A percentile compares a stretch with the other conserved stretches of the same genome.
These are phyloP conservation scores for Mesocentrotus franciscanus DNA, from an alignment of 53 echinoderm and acorn worm species.

Conservation along the genomic window DNA sequence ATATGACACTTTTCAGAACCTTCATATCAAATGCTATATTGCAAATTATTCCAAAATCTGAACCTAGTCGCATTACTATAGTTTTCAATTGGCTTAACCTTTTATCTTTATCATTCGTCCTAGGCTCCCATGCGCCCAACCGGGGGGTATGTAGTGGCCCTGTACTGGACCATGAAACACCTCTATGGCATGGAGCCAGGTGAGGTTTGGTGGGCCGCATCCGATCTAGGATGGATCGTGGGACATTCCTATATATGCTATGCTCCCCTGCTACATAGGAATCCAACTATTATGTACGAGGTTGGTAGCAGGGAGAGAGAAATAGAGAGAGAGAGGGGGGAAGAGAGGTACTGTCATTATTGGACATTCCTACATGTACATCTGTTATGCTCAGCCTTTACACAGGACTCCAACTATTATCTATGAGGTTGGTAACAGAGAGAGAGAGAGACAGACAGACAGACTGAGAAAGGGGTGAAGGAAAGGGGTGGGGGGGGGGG, in stretches of 20 bases:
- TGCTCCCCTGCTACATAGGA: conserved; percentile 86
- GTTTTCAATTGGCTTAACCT: no score
- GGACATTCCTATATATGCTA: conserved; percentile 98
- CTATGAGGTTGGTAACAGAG: conserved; percentile 72
- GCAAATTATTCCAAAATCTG: no score
- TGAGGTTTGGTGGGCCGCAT: conserved; percentile 97
- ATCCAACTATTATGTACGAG: conserved; percentile 87
- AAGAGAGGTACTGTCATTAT: conserved; percentile 31
- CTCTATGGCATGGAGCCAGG: conserved; percentile 89
- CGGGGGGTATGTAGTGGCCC: conserved; percentile 86
- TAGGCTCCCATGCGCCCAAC: conserved; percentile 89
- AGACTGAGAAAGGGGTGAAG: background rate
- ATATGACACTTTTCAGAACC: no score
- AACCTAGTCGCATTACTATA: no score
- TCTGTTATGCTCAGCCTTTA: conserved; percentile 84
- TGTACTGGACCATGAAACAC: conserved; percentile 96
- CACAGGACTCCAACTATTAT: conserved; percentile 78
- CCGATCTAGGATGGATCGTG: conserved; percentile 96
- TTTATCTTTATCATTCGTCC: background rate
- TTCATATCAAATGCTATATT: no score
- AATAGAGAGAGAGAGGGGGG: background rate
- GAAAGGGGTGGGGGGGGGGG: background rate
- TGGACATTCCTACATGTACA: conserved; percentile 89
- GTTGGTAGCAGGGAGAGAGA: conserved; percentile 41
- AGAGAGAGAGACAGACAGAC: background rate